phyloP scores from a whole-genome alignment of 1,140 invertebrate genomes.

The Papilio aristodemus region DNA sequence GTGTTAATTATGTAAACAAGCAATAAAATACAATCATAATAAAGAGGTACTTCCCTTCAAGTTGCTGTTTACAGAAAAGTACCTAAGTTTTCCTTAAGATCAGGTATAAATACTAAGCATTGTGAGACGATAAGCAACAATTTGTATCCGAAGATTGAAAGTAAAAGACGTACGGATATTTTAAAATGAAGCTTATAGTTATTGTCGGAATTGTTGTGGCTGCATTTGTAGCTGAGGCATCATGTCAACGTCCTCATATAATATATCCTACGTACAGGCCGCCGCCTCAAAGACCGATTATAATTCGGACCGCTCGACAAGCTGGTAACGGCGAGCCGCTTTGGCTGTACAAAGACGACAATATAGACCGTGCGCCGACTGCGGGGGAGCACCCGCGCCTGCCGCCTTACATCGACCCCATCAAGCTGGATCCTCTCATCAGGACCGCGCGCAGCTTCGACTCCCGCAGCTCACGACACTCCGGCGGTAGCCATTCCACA shows the following conservation, averaged over 20 bases:
- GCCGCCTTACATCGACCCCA: constrained; percentile 53
- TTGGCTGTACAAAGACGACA: constrained; percentile 53
- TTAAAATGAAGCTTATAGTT: constrained; percentile 5
- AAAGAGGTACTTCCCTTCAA: constrained; percentile 1
- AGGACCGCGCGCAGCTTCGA: constrained; percentile 45
- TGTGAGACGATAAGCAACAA: neutral
- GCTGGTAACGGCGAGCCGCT: constrained; percentile 45
- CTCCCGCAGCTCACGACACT: constrained; percentile 33
- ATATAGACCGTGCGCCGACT: constrained; percentile 46
- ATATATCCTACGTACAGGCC: constrained; percentile 53
- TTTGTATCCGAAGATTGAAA: neutral
- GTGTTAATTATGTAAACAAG: neutral
- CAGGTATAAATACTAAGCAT: constrained; percentile 32
- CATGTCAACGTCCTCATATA: constrained; percentile 41
- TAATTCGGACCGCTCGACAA: constrained; percentile 45
- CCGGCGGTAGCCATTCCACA: constrained; percentile 35
- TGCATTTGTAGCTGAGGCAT: constrained; percentile 40
- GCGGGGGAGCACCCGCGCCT: constrained; percentile 52
- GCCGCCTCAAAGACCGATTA: constrained; percentile 38
- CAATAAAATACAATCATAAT: constrained; percentile 14
- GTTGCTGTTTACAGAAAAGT: neutral
- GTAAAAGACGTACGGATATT: constrained; percentile 2
- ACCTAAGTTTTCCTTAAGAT: constrained; percentile 31
- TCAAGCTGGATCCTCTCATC: constrained; percentile 51
- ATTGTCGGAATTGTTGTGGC: constrained; percentile 18